A percentile compares a stretch with the other conserved stretches of the same genome.
These are phyloP conservation scores for Holocentrus rufus DNA, from an alignment of 2,797 vertebrate species.

Conservation along the genomic window DNA sequence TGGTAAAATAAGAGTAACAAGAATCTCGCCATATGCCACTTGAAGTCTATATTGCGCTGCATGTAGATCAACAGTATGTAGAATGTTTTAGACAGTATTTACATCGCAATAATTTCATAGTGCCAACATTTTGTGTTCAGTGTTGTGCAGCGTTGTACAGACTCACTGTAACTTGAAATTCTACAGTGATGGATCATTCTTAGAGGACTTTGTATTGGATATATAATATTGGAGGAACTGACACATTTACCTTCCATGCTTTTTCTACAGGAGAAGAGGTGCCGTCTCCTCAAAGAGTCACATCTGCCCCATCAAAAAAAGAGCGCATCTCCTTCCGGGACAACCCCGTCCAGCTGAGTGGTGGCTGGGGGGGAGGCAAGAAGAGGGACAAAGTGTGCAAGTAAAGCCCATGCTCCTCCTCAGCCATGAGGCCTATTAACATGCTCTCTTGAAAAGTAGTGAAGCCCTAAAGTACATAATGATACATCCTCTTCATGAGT, in stretches of 20 bases:
- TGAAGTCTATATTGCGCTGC: too few species aligned
- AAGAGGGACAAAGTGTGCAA: conserved; percentile 82
- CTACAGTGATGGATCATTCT: too few species aligned
- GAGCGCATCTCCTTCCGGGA: conserved; percentile 91
- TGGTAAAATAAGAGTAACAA: too few species aligned
- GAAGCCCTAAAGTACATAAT: too few species aligned
- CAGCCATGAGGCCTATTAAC: not conserved
- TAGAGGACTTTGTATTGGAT: not conserved
- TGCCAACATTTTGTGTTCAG: too few species aligned
- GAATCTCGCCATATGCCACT: too few species aligned
- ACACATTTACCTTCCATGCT: not conserved
- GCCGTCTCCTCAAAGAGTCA: conserved; percentile 72
- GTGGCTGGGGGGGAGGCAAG: conserved; percentile 94
- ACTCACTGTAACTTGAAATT: too few species aligned
- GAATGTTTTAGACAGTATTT: too few species aligned
- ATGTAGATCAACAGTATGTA: too few species aligned
- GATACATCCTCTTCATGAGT: too few species aligned
- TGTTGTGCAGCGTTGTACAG: too few species aligned
- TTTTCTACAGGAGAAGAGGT: conserved; percentile 76
- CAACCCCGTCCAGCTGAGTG: conserved; percentile 84
- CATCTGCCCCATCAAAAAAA: conserved; percentile 77
- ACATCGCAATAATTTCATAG: too few species aligned
- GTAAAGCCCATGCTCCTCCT: conserved; percentile 63
- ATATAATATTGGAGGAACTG: not conserved
- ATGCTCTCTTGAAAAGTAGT: not conserved